These are phyloP conservation scores for Myodes glareolus DNA, from an alignment of 2,113 vertebrate genomes.

Conservation along the genomic window DNA sequence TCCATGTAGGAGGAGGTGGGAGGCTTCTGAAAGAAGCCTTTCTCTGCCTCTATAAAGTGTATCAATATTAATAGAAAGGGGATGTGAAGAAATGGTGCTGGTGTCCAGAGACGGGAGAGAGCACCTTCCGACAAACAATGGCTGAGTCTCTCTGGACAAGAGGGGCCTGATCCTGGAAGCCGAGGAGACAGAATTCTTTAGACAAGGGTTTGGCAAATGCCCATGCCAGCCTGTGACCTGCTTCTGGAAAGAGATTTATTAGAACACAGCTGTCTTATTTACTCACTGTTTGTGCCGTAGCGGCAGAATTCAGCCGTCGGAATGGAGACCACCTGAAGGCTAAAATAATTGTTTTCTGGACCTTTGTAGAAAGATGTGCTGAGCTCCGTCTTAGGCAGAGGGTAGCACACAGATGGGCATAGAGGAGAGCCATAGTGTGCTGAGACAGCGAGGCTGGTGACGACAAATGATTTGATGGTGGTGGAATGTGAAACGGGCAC, in stretches of 20 bases:
- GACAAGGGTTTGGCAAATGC: not conserved
- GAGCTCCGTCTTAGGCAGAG: not conserved
- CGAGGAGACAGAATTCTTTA: not conserved
- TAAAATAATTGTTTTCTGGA: conserved; percentile 7
- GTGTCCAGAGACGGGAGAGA: not conserved
- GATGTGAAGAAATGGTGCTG: not conserved
- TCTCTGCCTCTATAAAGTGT: not conserved
- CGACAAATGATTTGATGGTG: not conserved
- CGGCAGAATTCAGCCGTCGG: not conserved
- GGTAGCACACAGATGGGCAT: not conserved
- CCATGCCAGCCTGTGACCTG: not conserved
- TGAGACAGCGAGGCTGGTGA: not conserved
- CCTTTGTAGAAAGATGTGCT: not conserved
- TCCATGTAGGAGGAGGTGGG: not conserved
- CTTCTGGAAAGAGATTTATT: conserved; percentile 19
- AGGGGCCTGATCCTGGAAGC: not conserved
- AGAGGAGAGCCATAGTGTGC: not conserved
- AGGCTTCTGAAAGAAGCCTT: not conserved
- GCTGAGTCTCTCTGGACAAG: not conserved
- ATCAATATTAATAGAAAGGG: not conserved
- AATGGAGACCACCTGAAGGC: not conserved
- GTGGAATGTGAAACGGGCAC: not conserved
- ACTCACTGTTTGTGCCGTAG: not conserved
- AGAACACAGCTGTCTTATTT: not conserved
- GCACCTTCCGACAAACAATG: not conserved